These are phyloP conservation scores for Encarsia formosa DNA, from an alignment of 2,888 invertebrate species.

Conservation along the genomic window DNA sequence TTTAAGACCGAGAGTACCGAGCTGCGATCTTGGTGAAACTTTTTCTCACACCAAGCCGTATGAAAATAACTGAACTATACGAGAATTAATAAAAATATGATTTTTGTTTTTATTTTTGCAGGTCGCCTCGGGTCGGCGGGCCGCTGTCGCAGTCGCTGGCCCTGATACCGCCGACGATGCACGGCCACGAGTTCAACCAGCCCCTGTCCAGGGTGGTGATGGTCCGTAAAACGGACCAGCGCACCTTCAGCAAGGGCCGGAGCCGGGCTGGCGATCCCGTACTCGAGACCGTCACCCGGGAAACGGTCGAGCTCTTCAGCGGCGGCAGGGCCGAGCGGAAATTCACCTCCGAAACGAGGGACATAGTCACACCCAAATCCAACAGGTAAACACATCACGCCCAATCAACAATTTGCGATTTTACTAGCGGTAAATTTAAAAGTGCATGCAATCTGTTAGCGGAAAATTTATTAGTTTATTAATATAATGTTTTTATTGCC, in stretches of 20 bases:
- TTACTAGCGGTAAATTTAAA: too few species aligned
- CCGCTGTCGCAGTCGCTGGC: slow-evolving; percentile 48
- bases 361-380: slow-evolving; percentile 51
- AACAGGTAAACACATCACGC: slow-evolving; percentile 45
- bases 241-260: slow-evolving; percentile 60
- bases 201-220: slow-evolving; percentile 61
- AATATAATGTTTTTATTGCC: too few species aligned
- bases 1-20: too few species aligned
- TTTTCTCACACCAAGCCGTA: too few species aligned
- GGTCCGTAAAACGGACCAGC: slow-evolving; percentile 66
- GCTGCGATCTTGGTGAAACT: too few species aligned
- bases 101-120: slow-evolving; percentile 29
- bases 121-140: slow-evolving; percentile 49
- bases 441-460: too few species aligned
- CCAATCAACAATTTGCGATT: too few species aligned
- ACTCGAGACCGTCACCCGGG: slow-evolving; percentile 62
- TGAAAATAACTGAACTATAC: too few species aligned
- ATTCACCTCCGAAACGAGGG: slow-evolving; percentile 61
- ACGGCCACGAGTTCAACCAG: slow-evolving; percentile 50
- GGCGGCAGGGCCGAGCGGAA: slow-evolving; percentile 63
- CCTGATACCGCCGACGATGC: slow-evolving; percentile 51
- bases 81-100: background rate
- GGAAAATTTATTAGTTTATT: too few species aligned
- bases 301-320: slow-evolving; percentile 63
- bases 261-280: slow-evolving; percentile 62